Base-by-base conservation (phyloP, 2,113 vertebrate species). In the Dinomys branickii region DNA sequence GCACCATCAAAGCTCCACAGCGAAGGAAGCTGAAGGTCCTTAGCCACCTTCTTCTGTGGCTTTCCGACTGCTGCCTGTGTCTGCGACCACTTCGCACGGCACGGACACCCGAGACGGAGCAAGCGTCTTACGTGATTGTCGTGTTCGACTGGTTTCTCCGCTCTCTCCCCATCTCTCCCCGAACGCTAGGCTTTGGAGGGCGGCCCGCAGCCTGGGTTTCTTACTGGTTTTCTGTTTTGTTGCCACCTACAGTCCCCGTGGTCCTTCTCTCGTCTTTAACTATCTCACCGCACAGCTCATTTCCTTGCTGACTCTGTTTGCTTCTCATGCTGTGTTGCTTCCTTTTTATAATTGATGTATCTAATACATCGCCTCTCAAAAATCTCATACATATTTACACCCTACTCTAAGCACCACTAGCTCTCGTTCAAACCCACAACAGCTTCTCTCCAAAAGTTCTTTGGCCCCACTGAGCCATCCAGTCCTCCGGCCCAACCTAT, bases 401-500 rank as follows among this genome's bases (percentile, higher is more conserved):
- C 38, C 30, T 71, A 26, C 26, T 71, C 35, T 94, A 87, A 94
- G 28, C 6, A 91, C 5, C 73, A 61, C 41, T 80, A 86, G 47
- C 8, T 84, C 44, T 52, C 87, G 92, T 95, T 92, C 24, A 30
- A 71, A 71, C 85, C 84, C 63, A 82, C 26, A 26, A 82, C 73
- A 90, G 81, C 38, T 93, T 80, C 85, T 83, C 71, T 58, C 73
- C 59, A 92, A 30, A 75, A 94, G 52, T 95, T 77, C 54, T 73
- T 75, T 96, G 26, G n/a, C 35, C 20, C 33, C 47, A 24, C 6
- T 82, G 65, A 95, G 96, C 85, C 69, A 95, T 67, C 71, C 69
- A 85, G 2, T 94, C 52, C 56, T 88, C 95, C 85, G 81, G 90
- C 87, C 90, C 88, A 85, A 35, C n/a, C 65, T 69, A 77, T 95